phyloP scores from a whole-genome alignment of 2,797 vertebrate species.

The Emys orbicularis region DNA sequence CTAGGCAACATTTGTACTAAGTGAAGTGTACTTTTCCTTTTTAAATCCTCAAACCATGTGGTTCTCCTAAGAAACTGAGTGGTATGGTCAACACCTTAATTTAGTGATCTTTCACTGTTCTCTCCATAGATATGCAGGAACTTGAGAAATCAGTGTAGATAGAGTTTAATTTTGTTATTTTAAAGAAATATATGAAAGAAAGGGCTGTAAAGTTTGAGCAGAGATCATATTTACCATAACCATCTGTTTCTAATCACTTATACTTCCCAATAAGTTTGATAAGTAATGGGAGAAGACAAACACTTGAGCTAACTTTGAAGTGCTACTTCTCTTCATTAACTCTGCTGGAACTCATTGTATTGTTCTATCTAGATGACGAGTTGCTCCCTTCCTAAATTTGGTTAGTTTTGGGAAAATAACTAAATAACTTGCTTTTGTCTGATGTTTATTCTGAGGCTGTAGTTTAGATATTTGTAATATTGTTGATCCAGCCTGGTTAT shows the following conservation, averaged over 20 bases:
- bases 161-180: not conserved
- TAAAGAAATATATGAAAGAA: not conserved
- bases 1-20: accelerated
- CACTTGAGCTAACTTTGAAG: not conserved
- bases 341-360: not conserved
- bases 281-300: not conserved
- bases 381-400: not conserved
- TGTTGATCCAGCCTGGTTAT: not conserved
- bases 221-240: not conserved
- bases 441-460: not conserved
- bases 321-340: not conserved
- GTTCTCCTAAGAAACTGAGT: not conserved
- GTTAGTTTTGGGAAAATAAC: not conserved
- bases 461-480: not conserved
- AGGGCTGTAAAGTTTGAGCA: not conserved
- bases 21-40: not conserved
- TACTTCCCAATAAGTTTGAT: not conserved
- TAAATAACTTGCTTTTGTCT: not conserved
- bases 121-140: accelerated
- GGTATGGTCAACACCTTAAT: not conserved
- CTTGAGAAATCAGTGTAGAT: not conserved
- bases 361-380: not conserved
- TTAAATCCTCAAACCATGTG: not conserved
- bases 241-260: not conserved
- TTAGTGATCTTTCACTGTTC: not conserved